A percentile compares a stretch with the other conserved stretches of the same genome.
Conservation (phyloP, 2,113 vertebrate species). For the Regulus satrapa region DNA sequence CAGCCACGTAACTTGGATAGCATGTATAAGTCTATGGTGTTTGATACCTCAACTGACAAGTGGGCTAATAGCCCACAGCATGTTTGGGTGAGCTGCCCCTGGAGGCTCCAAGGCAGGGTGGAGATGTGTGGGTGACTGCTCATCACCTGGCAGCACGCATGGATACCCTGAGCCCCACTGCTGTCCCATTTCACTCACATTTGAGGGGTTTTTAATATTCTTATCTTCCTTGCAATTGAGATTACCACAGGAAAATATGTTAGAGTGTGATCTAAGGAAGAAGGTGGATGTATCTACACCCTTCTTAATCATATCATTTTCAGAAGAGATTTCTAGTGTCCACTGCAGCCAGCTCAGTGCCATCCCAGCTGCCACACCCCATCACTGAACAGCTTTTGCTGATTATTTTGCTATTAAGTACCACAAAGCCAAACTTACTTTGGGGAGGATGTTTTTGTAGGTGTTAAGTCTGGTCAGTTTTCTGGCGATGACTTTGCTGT, state of each 20-base stretch:
- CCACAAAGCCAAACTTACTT: neutral
- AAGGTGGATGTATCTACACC: neutral
- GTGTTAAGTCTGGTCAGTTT: accelerated
- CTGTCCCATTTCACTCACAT: neutral
- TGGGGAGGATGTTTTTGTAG: neutral
- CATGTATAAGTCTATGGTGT: too few relatives aligned
- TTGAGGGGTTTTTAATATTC: accelerated
- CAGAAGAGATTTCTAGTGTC: neutral
- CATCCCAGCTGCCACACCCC: accelerated
- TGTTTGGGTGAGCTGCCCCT: neutral
- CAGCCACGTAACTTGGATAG: neutral
- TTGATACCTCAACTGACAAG: accelerated
- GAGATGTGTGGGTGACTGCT: neutral
- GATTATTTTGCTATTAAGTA: neutral
- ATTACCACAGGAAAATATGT: neutral
- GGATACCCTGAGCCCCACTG: neutral
- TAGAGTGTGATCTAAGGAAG: neutral
- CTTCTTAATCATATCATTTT: neutral
- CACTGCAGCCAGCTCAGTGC: neutral
- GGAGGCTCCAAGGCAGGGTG: neutral
- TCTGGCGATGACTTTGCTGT: accelerated
- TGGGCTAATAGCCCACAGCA: neutral
- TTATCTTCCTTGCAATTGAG: neutral
- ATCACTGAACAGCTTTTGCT: neutral
- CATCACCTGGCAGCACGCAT: accelerated